Evolutionary conservation across 1,140 invertebrate species (phyloP).

Genomic region (Heliothis subflexa): DNA sequence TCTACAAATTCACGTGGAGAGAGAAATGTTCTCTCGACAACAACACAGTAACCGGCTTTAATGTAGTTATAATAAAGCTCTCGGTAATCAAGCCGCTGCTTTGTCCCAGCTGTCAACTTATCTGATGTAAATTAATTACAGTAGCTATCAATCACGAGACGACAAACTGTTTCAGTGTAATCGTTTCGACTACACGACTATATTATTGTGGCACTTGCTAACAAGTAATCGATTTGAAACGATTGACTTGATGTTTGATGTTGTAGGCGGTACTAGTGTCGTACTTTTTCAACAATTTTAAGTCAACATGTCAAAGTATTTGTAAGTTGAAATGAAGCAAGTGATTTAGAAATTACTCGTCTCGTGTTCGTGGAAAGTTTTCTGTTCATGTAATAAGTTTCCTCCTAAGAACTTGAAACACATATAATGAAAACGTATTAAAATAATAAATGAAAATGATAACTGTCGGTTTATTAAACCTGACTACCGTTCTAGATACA

Average conservation of each 20-base stretch:
- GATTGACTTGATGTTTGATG: slow-evolving; percentile 2
- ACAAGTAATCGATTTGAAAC: slow-evolving; percentile 17
- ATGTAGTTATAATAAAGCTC: slow-evolving; percentile 49
- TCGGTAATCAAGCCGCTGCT: slow-evolving; percentile 64
- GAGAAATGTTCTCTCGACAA: not conserved
- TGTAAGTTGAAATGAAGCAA: no score
- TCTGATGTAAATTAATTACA: slow-evolving; percentile 78
- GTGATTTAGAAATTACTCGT: no score
- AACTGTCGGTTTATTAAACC: slow-evolving; percentile 37
- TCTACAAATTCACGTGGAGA: not conserved
- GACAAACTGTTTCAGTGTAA: slow-evolving; percentile 74
- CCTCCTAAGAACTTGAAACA: not conserved
- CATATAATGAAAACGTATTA: not conserved
- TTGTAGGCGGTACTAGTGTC: not conserved
- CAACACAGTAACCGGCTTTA: slow-evolving; percentile 34
- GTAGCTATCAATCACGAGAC: slow-evolving; percentile 73
- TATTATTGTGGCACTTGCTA: slow-evolving; percentile 7
- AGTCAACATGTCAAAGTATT: no score
- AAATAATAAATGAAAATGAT: slow-evolving; percentile 40
- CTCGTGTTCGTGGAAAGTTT: no score
- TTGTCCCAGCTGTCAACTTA: slow-evolving; percentile 75
- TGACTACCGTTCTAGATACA: slow-evolving; percentile 30
- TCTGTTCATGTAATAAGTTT: no score
- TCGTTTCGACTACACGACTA: slow-evolving; percentile 51
- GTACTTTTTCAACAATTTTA: no score